Base-by-base conservation (phyloP, 2,888 invertebrate species). In the Maniola hyperantus region DNA sequence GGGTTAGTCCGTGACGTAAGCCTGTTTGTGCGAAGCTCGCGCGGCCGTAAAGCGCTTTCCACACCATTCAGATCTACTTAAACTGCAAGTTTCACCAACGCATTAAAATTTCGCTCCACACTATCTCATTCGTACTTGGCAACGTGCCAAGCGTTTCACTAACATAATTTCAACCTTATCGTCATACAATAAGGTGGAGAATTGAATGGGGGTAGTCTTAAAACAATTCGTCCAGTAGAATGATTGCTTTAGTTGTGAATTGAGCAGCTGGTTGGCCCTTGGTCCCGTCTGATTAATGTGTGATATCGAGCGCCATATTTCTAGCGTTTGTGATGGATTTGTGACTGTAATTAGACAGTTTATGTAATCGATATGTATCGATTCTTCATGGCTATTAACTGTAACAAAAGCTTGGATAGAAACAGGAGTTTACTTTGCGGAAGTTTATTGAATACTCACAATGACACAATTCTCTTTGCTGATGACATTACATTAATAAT, bases 161-260 rank as follows among this genome's bases (percentile, higher is more conserved):
- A 5, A 26, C 8, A 7, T n/a, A 33, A 10, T 44, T 58, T 26
- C 58, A 44, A 58, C 44, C 33, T 10, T 58, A 44, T 58, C 0
- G 6, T 8, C 13, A 26, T 5, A 4, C 10, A 2, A 8, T 58
- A 44, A 44, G 18, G 44, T 33, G 20, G 42, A 26, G 8, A 15
- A 13, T 44, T 1, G 26, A 33, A 20, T n/a, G 58, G n/a, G 44
- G 44, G 44, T 44, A 44, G 36, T 36, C 18, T 58, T 58, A 44
- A 50, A 67, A 67, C 64, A 67, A 67, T 62, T 64, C 58, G 64
- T 51, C 46, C 42, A 53, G 51, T 6, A 15, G 51, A 55, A 51
- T 42, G 61, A 66, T 70, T 62, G 70, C 70, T 68, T 68, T 68
- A 66, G 65, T 65, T 65, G 46, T 51, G 53, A 70, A 67, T 70